Evolutionary conservation across 2,113 vertebrate species (phyloP), one percentile per base, ranked within the genome.

Genomic region (Pionites leucogaster): DNA sequence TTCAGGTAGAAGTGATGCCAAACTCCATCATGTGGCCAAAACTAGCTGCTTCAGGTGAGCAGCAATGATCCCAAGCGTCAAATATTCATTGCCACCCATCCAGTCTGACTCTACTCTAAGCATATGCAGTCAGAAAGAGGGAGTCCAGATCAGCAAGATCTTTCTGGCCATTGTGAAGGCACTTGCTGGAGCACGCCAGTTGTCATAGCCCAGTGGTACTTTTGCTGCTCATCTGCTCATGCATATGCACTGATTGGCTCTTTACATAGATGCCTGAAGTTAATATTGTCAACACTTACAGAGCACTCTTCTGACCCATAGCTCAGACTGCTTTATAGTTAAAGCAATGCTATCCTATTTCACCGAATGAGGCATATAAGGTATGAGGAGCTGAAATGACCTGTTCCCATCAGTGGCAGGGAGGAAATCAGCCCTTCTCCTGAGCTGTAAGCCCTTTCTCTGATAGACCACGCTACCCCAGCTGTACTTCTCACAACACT

Each of bases 1-100:
- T 16, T 44, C 10, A 24, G 9, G 49, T 31, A 59, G 27, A 33
- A 55, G 3, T 0, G 2, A 3, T 2, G 10, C 12, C 25, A 49
- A 1, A 0, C 39, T 72, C 63, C 33, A 47, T 50, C 39, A 17
- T n/a, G 13, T 18, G 49, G 33, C 37, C 67, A 41, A 75, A 91
- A 10, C 9, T 9, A 33, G 14, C 2, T 68, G 37, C 57, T 47
- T 25, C 13, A 74, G 23, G 29, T 3, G 4, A 82, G 22, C 27
- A 53, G 42, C n/a, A 78, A 3, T 39, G 17, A 49, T 16, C 24
- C 27, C 53, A 86, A 53, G 37, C 14, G 25, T 20, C 35, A 41
- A 60, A 33, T 29, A 17, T 42, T 88, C 63, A 11, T 50, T 82
- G 67, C 46, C 18, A 70, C 37, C 28, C 57, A 67, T 29, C 10